phyloP scores from a whole-genome alignment of 2,113 vertebrate genomes.

The Cryptotis parvus region DNA sequence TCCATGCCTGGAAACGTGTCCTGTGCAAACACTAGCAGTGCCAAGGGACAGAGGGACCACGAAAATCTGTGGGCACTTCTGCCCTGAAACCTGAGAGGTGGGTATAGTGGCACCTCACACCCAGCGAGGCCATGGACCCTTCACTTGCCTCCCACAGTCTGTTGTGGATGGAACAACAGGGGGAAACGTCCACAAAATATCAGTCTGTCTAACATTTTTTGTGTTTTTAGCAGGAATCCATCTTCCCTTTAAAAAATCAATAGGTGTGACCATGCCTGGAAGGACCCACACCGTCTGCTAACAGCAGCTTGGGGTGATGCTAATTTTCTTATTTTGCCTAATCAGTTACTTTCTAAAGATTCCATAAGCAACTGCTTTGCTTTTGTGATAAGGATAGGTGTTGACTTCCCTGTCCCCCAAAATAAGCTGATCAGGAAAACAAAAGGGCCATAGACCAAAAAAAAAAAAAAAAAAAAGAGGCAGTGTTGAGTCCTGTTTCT shows the following conservation, averaged over 20 bases:
- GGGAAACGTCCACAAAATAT: not conserved
- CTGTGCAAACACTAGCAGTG: not conserved
- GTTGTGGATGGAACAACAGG: not conserved
- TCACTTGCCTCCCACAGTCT: not conserved
- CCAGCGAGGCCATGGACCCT: not conserved
- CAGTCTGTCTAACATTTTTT: not conserved
- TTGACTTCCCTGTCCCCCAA: too few relatives aligned
- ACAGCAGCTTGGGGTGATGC: not conserved
- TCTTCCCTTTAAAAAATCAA: conserved; percentile 3
- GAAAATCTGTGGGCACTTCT: not conserved
- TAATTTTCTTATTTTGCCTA: conserved; percentile 43
- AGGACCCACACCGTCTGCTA: not conserved
- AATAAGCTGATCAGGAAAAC: not conserved
- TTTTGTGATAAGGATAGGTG: conserved; percentile 32
- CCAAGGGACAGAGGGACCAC: not conserved
- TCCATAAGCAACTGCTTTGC: conserved; percentile 26
- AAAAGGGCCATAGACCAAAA: not conserved
- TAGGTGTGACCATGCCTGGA: not conserved
- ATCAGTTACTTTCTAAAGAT: conserved; percentile 39
- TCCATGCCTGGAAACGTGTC: not conserved
- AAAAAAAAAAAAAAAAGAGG: conserved; percentile 28
- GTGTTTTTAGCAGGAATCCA: conserved; percentile 19
- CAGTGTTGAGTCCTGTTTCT: not conserved
- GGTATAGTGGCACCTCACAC: not conserved
- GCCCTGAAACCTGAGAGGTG: not conserved